These are phyloP conservation scores for Venusia cambrica DNA, from an alignment of 2,888 invertebrate genomes.

Conservation along the genomic window DNA sequence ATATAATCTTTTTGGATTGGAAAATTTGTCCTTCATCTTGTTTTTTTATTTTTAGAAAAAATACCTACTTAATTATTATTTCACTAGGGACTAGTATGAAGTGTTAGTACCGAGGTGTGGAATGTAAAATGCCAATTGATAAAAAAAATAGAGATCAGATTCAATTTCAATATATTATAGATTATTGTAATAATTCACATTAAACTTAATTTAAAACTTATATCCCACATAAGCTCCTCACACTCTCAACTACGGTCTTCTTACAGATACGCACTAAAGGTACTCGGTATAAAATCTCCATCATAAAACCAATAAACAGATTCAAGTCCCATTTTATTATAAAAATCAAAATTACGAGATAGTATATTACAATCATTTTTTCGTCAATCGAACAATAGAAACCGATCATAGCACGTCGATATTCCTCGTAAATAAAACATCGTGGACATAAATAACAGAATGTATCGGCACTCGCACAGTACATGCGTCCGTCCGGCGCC, in stretches of 20 bases:
- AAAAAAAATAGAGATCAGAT: slow-evolving; percentile 79
- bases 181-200: slow-evolving; percentile 81
- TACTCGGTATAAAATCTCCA: slow-evolving; percentile 80
- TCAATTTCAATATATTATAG: slow-evolving; percentile 81
- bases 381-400: slow-evolving; percentile 76
- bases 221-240: slow-evolving; percentile 79
- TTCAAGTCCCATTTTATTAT: slow-evolving; percentile 82
- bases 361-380: slow-evolving; percentile 70
- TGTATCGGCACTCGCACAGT: slow-evolving; percentile 61
- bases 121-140: slow-evolving; percentile 71
- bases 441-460: slow-evolving; percentile 76
- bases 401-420: slow-evolving; percentile 75
- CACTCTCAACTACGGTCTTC: slow-evolving; percentile 69
- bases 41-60: too few species aligned
- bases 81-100: slow-evolving; percentile 21
- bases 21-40: too few species aligned
- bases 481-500: slow-evolving; percentile 40
- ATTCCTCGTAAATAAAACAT: slow-evolving; percentile 72
- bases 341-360: slow-evolving; percentile 81
- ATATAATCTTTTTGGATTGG: too few species aligned
- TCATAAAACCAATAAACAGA: slow-evolving; percentile 81
- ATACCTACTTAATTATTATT: background rate
- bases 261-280: slow-evolving; percentile 77
- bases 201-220: slow-evolving; percentile 78
- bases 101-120: slow-evolving; percentile 38